These are phyloP conservation scores for Fistularia commersonii DNA, from an alignment of 2,797 vertebrate genomes.

Conservation along the genomic window DNA sequence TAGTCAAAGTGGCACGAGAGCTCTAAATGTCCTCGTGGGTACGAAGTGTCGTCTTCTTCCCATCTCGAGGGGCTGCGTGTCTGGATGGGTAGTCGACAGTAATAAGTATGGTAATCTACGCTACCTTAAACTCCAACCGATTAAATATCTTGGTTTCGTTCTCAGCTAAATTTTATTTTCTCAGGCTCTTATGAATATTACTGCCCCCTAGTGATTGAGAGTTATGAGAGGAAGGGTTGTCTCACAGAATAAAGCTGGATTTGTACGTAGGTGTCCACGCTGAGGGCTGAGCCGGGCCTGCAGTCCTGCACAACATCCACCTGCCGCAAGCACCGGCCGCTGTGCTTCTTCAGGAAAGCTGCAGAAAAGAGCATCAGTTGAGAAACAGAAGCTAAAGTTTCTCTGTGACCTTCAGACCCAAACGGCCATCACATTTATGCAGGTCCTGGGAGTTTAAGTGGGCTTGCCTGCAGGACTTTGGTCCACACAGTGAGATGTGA, in stretches of 20 bases:
- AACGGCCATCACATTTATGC: too few relatives aligned
- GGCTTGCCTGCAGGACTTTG: conserved; percentile 84
- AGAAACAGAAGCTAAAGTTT: not conserved
- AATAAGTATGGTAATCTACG: too few relatives aligned
- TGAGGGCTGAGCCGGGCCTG: conserved; percentile 46
- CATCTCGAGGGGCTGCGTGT: too few relatives aligned
- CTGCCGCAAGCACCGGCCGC: conserved; percentile 52
- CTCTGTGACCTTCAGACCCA: not conserved
- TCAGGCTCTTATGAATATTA: not conserved
- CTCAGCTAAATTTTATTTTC: not conserved
- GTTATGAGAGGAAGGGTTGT: conserved; percentile 2
- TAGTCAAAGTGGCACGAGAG: too few relatives aligned
- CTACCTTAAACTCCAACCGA: too few relatives aligned
- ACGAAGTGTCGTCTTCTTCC: too few relatives aligned
- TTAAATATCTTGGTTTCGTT: too few relatives aligned
- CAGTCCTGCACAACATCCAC: conserved; percentile 62
- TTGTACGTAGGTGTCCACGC: conserved; percentile 52
- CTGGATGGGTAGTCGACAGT: too few relatives aligned
- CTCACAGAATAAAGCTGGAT: conserved; percentile 65
- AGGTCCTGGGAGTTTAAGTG: too few relatives aligned
- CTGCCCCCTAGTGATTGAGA: not conserved
- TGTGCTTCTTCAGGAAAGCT: conserved; percentile 73
- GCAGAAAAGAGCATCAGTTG: not conserved
- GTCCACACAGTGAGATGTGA: conserved; percentile 80
- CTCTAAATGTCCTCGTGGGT: too few relatives aligned